Base-by-base conservation (phyloP, 2,113 vertebrate species). In the Symphodus melops region DNA sequence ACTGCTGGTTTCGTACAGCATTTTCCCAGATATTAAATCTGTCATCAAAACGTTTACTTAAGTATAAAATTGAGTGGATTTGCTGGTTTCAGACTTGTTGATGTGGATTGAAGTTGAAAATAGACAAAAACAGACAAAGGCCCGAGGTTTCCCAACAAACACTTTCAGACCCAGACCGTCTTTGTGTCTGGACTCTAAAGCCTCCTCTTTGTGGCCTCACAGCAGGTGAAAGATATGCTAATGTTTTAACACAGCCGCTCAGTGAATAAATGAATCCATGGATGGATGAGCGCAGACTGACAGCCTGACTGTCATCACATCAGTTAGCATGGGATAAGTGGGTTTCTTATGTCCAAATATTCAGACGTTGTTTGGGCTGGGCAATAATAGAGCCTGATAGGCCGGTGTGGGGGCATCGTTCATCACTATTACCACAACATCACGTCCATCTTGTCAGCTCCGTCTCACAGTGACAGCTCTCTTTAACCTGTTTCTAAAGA, bases 401-500 rank as follows among this genome's bases (percentile, higher is more conserved):
- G 54, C 65, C 56, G 55, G 69, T 62, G 65, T 21, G 52, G 81
- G 53, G 68, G 83, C 66, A 63, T 83, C 81, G 64, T 87, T 82
- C 65, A 74, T 79, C 89, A 85, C 75, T 86, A 88, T 83, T 85
- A 86, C 46, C 20, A 19, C 37, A 9, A 66, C 77, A 39, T 54
- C 37, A 33, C n/a, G 39, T 59, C 68, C 75, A 51, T 66, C 68
- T 52, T 14, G 46, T 55, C 64, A 51, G 69, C 70, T 56, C 64
- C 46, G 16, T 88, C 80, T 78, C 57, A 13, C 61, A 82, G 52
- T 76, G 86, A 82, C 79, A 79, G 65, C 33, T 72, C 85, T 80
- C 67, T 75, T 83, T 82, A 86, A 85, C 70, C 12, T 17, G 1
- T 82, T 85, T 81, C 72, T 78, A 77, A 89, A 82, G 86, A 86